Evolutionary conservation across 2,797 vertebrate genomes (phyloP).

Genomic region (Falco biarmicus): DNA sequence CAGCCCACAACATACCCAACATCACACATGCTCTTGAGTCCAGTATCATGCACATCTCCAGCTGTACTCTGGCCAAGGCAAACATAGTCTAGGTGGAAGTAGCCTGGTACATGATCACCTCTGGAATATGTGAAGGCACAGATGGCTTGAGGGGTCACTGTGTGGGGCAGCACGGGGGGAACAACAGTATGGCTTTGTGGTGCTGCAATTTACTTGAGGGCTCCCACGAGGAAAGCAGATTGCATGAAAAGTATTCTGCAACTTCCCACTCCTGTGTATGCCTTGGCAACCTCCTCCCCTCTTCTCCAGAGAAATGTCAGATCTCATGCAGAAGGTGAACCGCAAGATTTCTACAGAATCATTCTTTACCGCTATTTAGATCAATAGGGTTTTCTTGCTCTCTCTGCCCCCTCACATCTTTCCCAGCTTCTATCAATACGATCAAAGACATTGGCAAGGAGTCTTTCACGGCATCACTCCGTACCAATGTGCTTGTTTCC

Average conservation of each 20-base stretch:
- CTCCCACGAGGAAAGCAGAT: neutral
- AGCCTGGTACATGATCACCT: neutral
- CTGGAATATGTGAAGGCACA: neutral
- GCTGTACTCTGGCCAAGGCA: neutral
- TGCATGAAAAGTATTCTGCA: neutral
- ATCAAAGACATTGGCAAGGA: neutral
- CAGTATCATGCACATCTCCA: neutral
- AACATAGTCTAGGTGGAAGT: neutral
- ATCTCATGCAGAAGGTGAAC: neutral
- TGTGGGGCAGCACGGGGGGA: neutral
- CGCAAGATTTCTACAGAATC: neutral
- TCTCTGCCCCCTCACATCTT: neutral
- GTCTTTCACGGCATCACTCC: neutral
- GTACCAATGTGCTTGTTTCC: neutral
- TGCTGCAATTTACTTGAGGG: neutral
- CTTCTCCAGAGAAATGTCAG: neutral
- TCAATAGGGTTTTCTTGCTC: neutral
- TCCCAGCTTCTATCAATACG: neutral
- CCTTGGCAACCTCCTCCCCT: neutral
- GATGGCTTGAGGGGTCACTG: neutral
- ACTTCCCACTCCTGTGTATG: neutral
- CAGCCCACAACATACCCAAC: neutral
- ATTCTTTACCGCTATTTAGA: neutral
- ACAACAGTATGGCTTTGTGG: neutral
- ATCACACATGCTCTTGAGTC: neutral